Base-by-base conservation (phyloP, 2,888 invertebrate genomes). In the Hypselothyrea guttata region DNA sequence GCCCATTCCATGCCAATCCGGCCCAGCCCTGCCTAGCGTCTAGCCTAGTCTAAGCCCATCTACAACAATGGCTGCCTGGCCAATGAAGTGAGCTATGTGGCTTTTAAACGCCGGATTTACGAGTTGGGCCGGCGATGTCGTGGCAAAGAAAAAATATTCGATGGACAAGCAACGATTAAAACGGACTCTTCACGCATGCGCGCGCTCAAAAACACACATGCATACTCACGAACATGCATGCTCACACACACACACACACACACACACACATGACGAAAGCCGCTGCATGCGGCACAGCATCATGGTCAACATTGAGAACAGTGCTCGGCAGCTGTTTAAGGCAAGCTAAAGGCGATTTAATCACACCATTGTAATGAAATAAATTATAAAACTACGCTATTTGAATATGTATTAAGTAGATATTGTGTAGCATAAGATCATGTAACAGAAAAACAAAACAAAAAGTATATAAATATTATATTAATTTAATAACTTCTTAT, bases 131-230 rank as follows among this genome's bases (percentile, higher is more conserved):
- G 79, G 72, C 83, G 79, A 84, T 84, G 84, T 74, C 78, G 82
- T 75, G 79, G 75, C 65, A 42, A 78, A 85, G 81, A 78, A 85
- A 76, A 78, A 78, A 78, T 78, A 78, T 78, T 78, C 81, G 84
- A 84, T 86, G 84, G 86, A 71, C 81, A 83, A 58, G 75, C 75
- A 83, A 74, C 84, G 84, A 86, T 75, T 87, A 82, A 78, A 87
- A 86, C 78, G 78, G 75, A 84, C 82, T 79, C 82, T 87, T 85
- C 87, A 86, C 88, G 88, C 88, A 86, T 88, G 84, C 82, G 69
- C 74, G 73, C 69, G 56, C 73, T 73, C 66, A 79, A 31, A 54
- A 27, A 44, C 28, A 48, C 31, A 78, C 65, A 71, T 34, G 28
- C 38, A 30, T 13, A 53, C 9, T 15, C 42, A 77, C 66, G 72